Base-by-base conservation (phyloP, 2,888 invertebrate genomes). In the Ryuthela nishihirai region DNA sequence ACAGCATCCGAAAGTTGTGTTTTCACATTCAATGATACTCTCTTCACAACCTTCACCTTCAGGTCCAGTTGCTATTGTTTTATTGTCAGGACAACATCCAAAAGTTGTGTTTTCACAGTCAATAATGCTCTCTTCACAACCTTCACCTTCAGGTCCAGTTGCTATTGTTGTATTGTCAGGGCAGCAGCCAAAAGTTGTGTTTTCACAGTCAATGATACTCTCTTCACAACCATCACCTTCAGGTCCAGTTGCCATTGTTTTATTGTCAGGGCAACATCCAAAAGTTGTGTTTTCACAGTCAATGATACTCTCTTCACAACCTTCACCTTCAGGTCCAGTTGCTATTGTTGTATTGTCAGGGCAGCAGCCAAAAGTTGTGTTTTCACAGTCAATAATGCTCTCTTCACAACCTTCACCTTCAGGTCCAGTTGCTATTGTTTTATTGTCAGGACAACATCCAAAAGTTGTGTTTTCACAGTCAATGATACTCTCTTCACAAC, bases 191-290 rank as follows among this genome's bases (percentile, higher is more conserved):
- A 83, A 88, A 12, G 80, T 82, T 0, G 87, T 24, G 20, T 47
- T 45, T 32, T 47, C 54, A 5, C 12, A 48, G 20, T 34, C 21
- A 18, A 15, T 36, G 15, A 9, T 43, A 9, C 18, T 26, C 1
- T 34, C 39, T 4, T 17, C 29, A 21, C 58, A 58, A 7, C 54
- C 54, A 25, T 50, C 50, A n/a, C 18, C 25, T 12, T 40, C 29
- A 25, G 39, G 46, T n/a, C 97, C 97, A 62, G 81, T 79, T 0
- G 94, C 91, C 6, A 84, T 76, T 0, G 88, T 88, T 35, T 77
- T 74, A 59, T 87, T 85, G 75, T 92, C 90, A 0, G 89, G 87
- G 69, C 94, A 94, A 73, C 94, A 94, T 0, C 90, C 86, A 69
- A 83, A 87, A 12, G 80, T 82, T 0, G 87, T 26, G 12, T 42